Conservation (phyloP, 2,888 invertebrate genomes). For the Leptura quadrifasciata region DNA sequence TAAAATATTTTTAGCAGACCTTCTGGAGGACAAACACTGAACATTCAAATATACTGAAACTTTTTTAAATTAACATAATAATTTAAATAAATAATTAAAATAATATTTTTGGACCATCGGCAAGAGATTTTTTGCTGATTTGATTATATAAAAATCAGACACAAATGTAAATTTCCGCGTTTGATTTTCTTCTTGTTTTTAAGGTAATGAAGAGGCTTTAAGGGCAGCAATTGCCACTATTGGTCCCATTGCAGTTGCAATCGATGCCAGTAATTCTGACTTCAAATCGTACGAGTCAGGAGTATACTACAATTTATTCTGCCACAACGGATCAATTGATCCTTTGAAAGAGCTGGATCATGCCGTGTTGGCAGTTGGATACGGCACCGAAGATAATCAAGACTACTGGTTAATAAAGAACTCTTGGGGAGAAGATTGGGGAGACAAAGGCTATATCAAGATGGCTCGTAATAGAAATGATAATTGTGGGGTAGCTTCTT, state of each 20-base stretch:
- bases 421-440: constrained; percentile 38
- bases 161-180: no score
- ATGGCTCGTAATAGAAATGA: constrained; percentile 14
- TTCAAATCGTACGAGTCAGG: constrained; percentile 53
- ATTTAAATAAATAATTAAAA: no score
- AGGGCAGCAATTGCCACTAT: constrained; percentile 51
- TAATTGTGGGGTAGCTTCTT: constrained; percentile 7
- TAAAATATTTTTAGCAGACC: no score
- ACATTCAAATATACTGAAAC: no score
- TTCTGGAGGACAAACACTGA: no score
- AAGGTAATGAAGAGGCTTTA: constrained; percentile 49
- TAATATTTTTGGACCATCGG: no score
- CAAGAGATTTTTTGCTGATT: no score
- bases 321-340: no score
- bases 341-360: constrained; percentile 85
- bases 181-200: neutral
- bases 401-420: constrained; percentile 75
- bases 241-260: constrained; percentile 56
- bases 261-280: constrained; percentile 41
- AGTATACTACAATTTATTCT: constrained; percentile 79
- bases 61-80: no score
- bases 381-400: constrained; percentile 83
- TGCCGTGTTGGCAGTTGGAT: constrained; percentile 89
- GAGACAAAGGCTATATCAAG: constrained; percentile 34
- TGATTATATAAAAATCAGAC: no score